These are phyloP conservation scores for Artemisiospiza belli DNA, from an alignment of 2,113 vertebrate genomes.

Conservation along the genomic window DNA sequence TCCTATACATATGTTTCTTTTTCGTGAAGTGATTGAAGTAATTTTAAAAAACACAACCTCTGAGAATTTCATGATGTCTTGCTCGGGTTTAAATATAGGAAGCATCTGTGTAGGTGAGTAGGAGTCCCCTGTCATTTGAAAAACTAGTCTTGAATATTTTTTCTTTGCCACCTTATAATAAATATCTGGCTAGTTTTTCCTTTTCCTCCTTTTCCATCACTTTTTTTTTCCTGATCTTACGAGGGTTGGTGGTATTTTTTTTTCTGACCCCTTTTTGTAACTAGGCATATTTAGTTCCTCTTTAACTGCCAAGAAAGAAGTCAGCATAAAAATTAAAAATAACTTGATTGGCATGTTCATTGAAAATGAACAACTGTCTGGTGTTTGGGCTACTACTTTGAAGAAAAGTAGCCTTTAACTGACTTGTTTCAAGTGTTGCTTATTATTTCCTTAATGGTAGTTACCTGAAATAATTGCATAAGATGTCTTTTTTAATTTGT, in stretches of 20 bases:
- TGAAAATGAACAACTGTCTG: background rate
- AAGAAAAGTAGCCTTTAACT: slow-evolving; percentile 35
- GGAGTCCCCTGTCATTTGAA: background rate
- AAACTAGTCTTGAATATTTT: background rate
- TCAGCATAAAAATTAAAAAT: background rate
- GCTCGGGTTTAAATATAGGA: background rate
- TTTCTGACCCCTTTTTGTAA: background rate
- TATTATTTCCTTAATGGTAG: slow-evolving; percentile 21
- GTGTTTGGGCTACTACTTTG: background rate
- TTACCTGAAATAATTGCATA: background rate
- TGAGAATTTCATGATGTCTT: background rate
- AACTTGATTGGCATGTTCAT: background rate
- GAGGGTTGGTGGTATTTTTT: background rate
- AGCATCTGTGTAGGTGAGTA: background rate
- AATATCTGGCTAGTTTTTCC: background rate
- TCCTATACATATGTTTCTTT: background rate
- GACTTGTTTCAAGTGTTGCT: slow-evolving; percentile 45
- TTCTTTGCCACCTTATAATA: background rate
- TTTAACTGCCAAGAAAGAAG: background rate
- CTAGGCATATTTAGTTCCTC: background rate
- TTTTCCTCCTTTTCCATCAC: background rate
- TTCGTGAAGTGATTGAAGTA: background rate
- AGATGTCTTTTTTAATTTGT: background rate
- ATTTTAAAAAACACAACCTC: background rate
- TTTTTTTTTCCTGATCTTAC: background rate